Base-by-base conservation (phyloP, 2,113 vertebrate species). In the Urocynchramus pylzowi region DNA sequence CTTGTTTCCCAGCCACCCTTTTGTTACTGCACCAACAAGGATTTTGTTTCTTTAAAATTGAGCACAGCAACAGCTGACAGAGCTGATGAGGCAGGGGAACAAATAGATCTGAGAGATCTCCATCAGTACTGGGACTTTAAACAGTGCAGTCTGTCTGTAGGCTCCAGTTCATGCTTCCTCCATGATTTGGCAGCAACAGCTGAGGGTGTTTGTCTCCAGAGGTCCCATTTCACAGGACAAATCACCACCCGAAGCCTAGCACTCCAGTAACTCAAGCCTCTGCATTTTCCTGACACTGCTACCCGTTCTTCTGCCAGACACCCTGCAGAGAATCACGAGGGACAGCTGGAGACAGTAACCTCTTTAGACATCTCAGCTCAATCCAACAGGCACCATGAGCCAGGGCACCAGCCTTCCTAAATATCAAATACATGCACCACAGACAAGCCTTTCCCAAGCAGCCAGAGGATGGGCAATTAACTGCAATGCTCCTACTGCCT, bases 361-460 rank as follows among this genome's bases (percentile, higher is more conserved):
- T 67, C 65, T 79, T 75, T 2, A 83, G 56, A 54, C 39, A 85
- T 14, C 31, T 53, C 44, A 23, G 59, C 87, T 86, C 44, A 65
- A 35, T 52, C 68, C 64, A 80, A 59, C 33, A 84, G 56, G 69
- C 56, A 84, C 30, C 12, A 1, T 0, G 2, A 90, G 27, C 12
- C 47, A 78, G 28, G 74, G 49, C 70, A 78, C 17, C 37, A 93
- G 41, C 49, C 39, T 50, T 15, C 69, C n/a, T 17, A 61, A 81
- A 27, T 26, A 81, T 0, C 1, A 0, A 49, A 24, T 33, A 68
- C 23, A 13, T n/a, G 19, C 0, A 2, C 30, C 4, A 4, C 68
- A 84, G 16, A 54, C 3, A 27, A 85, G 75, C 45, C 7, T 4
- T 41, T n/a, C 24, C 19, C 15, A 6, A 79, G 84, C 47, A 88